These are phyloP conservation scores for Mesodorylaimus sp. DNA, from an alignment of 2,888 invertebrate species.

Conservation along the genomic window DNA sequence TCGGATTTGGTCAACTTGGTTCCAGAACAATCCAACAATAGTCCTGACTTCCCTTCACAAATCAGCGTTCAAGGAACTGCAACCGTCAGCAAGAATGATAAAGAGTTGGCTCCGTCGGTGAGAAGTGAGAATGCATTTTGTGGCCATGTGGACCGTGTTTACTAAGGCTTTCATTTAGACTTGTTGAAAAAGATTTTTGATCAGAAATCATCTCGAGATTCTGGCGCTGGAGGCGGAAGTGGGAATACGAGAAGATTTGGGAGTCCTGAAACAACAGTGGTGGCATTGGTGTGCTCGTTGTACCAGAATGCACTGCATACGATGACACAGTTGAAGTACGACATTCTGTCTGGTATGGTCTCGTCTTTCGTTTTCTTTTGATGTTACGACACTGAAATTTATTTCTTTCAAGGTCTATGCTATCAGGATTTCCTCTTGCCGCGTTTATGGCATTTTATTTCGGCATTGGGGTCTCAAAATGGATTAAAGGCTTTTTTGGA, in stretches of 20 bases:
- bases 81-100: slow-evolving; percentile 1
- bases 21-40: slow-evolving; percentile 4
- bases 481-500: slow-evolving; percentile 73
- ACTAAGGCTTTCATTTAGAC: slow-evolving; percentile 17
- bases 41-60: neutral
- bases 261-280: slow-evolving; percentile 57
- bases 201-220: slow-evolving; percentile 27
- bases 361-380: slow-evolving; percentile 13
- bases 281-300: slow-evolving; percentile 69
- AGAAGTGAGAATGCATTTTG: slow-evolving; percentile 17
- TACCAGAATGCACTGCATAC: slow-evolving; percentile 77
- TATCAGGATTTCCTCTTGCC: slow-evolving; percentile 76
- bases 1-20: slow-evolving; percentile 23
- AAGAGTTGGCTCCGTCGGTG: slow-evolving; percentile 16
- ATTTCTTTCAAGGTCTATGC: slow-evolving; percentile 66
- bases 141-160: neutral
- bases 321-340: slow-evolving; percentile 67
- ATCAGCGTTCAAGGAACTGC: neutral
- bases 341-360: slow-evolving; percentile 86
- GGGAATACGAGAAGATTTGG: slow-evolving; percentile 53
- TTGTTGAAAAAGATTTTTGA: slow-evolving; percentile 34
- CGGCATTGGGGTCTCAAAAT: slow-evolving; percentile 66
- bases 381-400: neutral
- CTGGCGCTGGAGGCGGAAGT: slow-evolving; percentile 39
- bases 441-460: slow-evolving; percentile 72